Conservation (phyloP, 2,113 vertebrate genomes). For the Procavia capensis region DNA sequence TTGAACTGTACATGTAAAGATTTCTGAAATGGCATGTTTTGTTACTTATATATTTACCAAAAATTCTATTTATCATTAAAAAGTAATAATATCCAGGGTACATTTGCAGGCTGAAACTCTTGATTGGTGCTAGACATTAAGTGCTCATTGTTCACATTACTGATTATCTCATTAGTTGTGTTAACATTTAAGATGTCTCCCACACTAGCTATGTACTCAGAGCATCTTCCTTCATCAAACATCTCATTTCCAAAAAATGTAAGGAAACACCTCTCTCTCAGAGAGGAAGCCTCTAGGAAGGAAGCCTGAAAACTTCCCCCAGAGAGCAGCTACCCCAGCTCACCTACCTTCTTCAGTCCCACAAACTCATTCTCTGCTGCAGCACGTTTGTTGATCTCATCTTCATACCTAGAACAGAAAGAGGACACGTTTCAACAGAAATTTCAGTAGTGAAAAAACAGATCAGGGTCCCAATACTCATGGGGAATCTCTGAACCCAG, state of each 20-base stretch:
- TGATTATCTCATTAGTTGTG: background rate
- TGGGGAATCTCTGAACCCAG: background rate
- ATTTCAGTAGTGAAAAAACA: background rate
- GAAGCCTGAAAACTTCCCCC: background rate
- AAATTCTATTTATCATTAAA: too few relatives aligned
- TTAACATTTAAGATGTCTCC: background rate
- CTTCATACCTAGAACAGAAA: constrained; percentile 91
- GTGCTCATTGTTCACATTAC: background rate
- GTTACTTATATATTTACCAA: background rate
- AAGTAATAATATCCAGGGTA: background rate
- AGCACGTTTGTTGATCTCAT: constrained; percentile 94
- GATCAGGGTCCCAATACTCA: background rate
- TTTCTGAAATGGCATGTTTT: background rate
- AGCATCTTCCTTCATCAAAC: background rate
- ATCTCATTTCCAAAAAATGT: background rate
- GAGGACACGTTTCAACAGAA: background rate
- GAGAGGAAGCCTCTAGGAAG: background rate
- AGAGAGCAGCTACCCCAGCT: background rate
- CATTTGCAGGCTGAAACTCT: background rate
- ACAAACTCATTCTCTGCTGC: constrained; percentile 94
- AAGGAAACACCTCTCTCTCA: background rate
- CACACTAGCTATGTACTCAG: background rate
- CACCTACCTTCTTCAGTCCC: constrained; percentile 94
- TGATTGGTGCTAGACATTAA: background rate
- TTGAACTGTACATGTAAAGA: background rate